These are phyloP conservation scores for Pithys albifrons DNA, from an alignment of 2,113 vertebrate genomes.

Conservation along the genomic window DNA sequence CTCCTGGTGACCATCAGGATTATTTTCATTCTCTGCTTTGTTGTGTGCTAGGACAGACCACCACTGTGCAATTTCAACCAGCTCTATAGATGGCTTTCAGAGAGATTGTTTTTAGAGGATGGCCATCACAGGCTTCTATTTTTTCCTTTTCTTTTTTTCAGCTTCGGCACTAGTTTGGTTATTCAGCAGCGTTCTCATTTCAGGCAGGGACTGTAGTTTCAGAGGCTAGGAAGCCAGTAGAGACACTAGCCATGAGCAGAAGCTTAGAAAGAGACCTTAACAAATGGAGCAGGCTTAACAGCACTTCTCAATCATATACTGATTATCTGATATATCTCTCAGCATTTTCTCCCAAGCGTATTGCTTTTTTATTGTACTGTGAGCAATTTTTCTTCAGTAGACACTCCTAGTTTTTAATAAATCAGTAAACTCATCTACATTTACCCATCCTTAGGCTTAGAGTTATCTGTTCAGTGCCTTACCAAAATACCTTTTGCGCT, in stretches of 20 bases:
- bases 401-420: neutral
- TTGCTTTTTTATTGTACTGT: neutral
- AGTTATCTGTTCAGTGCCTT: neutral
- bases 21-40: neutral
- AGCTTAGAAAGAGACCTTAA: neutral
- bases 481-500: neutral
- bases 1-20: accelerated
- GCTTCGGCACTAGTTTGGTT: neutral
- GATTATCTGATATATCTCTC: neutral
- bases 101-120: neutral
- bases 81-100: neutral
- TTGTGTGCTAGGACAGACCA: neutral
- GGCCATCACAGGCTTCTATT: neutral
- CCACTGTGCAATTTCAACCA: neutral
- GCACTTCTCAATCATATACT: neutral
- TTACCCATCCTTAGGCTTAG: neutral
- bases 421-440: neutral
- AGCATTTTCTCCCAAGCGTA: neutral
- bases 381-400: neutral
- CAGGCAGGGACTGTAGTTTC: neutral
- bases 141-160: neutral
- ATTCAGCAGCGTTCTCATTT: neutral
- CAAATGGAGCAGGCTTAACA: neutral
- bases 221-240: neutral
- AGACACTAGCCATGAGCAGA: neutral